phyloP scores from a whole-genome alignment of 2,797 vertebrate species.

The Chloroceryle inda region DNA sequence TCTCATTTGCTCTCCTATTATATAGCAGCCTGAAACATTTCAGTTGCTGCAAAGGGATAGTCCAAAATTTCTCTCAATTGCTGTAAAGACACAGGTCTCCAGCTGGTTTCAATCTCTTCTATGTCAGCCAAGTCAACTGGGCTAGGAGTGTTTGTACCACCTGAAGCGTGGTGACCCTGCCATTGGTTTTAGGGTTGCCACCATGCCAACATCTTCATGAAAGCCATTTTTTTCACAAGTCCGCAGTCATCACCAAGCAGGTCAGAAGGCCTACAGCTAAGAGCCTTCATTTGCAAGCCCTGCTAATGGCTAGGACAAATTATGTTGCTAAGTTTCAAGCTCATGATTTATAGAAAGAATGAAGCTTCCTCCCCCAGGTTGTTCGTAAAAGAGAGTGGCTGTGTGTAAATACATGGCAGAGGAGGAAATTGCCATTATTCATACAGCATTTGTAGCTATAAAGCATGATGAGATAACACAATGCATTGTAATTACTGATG shows the following conservation, averaged over 20 bases:
- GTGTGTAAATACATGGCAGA: not conserved
- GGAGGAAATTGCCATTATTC: not conserved
- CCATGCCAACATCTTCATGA: not conserved
- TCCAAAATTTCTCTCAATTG: not conserved
- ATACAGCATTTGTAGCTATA: not conserved
- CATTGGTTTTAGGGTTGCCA: not conserved
- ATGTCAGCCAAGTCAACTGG: not conserved
- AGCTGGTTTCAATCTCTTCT: not conserved
- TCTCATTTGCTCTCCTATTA: not conserved
- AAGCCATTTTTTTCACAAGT: not conserved
- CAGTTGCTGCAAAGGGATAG: not conserved
- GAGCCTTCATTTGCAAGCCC: not conserved
- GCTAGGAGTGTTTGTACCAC: fast-evolving
- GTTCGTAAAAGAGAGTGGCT: not conserved
- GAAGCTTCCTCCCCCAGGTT: not conserved
- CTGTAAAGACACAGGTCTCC: not conserved
- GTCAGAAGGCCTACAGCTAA: not conserved
- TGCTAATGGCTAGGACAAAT: not conserved
- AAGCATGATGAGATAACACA: not conserved
- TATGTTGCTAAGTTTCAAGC: not conserved
- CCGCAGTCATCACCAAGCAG: not conserved
- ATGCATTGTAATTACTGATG: not conserved
- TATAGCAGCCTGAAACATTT: not conserved
- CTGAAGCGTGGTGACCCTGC: not conserved
- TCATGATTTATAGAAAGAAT: not conserved